A percentile compares a stretch with the other conserved stretches of the same genome.
Conservation (phyloP, 2,113 vertebrate species). For the Ammospiza nelsoni region DNA sequence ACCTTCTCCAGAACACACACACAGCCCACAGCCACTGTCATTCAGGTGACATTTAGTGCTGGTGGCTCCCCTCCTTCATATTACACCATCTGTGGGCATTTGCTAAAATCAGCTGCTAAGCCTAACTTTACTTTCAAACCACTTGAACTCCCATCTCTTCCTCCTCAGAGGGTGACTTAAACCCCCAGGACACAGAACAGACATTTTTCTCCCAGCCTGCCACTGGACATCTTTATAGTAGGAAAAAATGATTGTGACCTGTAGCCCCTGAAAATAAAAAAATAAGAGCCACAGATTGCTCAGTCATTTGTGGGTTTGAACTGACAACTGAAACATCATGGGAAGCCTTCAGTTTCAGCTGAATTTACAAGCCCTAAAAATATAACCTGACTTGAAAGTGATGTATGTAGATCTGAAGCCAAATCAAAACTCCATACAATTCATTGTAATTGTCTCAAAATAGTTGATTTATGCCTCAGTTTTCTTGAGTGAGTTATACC, state of each 20-base stretch:
- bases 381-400: not conserved
- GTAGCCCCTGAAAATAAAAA: not conserved
- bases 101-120: not conserved
- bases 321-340: not conserved
- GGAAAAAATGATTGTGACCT: not conserved
- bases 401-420: not conserved
- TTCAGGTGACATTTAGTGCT: not conserved
- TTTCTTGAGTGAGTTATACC: not conserved
- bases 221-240: not conserved
- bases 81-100: rapidly evolving
- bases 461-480: not conserved
- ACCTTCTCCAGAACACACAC: not conserved
- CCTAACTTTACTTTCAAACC: not conserved
- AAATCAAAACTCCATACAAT: not conserved
- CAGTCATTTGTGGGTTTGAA: not conserved
- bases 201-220: not conserved
- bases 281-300: not conserved
- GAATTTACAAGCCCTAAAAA: not conserved
- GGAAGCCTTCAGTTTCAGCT: not conserved
- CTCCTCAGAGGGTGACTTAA: not conserved
- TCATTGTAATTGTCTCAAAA: not conserved
- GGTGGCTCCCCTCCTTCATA: not conserved
- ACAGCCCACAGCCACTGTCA: not conserved
- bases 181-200: not conserved
- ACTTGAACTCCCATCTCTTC: not conserved